Evolutionary conservation across 2,113 vertebrate species (phyloP).

Genomic region (Oenanthe melanoleuca): DNA sequence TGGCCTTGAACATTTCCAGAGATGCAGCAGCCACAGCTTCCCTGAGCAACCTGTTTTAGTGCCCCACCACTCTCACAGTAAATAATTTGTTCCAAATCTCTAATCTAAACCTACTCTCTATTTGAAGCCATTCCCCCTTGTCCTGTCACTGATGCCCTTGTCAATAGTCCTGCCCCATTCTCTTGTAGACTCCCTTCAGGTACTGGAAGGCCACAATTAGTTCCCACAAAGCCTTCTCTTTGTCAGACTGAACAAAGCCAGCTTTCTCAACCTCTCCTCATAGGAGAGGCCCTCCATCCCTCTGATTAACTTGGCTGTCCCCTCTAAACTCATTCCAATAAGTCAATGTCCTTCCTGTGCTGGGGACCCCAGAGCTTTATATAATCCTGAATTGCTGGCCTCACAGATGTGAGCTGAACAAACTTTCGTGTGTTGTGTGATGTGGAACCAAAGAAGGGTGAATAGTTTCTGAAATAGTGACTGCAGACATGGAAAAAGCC

Average conservation of each 20-base stretch:
- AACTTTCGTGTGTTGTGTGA: not conserved
- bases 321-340: not conserved
- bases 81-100: not conserved
- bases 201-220: not conserved
- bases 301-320: not conserved
- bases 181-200: not conserved
- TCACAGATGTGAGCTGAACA: not conserved
- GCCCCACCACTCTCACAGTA: not conserved
- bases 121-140: not conserved
- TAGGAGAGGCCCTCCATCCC: not conserved
- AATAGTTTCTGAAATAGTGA: not conserved
- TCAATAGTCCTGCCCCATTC: not conserved
- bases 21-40: not conserved
- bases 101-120: not conserved
- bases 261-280: not conserved
- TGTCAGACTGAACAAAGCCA: not conserved
- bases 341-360: not conserved
- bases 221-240: not conserved
- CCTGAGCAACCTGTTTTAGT: not conserved
- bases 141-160: not conserved
- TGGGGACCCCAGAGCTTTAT: not conserved
- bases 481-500: accelerated
- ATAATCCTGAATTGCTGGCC: not conserved
- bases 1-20: not conserved
- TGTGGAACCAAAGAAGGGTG: not conserved